Evolutionary conservation across 1,140 invertebrate genomes (phyloP).

Genomic region (Limonius californicus): DNA sequence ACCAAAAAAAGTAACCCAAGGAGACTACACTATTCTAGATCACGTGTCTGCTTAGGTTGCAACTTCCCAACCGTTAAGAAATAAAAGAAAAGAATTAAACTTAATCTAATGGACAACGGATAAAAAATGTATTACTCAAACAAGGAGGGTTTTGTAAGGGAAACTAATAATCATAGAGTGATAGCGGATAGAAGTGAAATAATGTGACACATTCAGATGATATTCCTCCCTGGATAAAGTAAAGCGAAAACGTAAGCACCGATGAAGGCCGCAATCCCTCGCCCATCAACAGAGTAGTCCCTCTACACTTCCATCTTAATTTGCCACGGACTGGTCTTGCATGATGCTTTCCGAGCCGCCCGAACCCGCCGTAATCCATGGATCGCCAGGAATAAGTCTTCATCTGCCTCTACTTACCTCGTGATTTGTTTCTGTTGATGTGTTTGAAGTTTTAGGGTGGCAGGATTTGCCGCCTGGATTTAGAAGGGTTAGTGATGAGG

Average conservation of each 20-base stretch:
- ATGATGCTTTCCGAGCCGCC: constrained; percentile 10
- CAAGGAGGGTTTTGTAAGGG: too few species aligned
- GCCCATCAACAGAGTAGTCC: constrained; percentile 4
- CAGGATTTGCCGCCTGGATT: constrained; percentile 33
- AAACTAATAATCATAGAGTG: too few species aligned
- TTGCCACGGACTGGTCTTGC: constrained; percentile 15
- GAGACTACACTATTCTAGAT: too few species aligned
- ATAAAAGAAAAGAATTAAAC: too few species aligned
- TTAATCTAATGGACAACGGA: too few species aligned
- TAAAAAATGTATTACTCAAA: too few species aligned
- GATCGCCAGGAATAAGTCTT: constrained; percentile 38
- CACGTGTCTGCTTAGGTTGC: too few species aligned
- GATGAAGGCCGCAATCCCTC: constrained; percentile 11
- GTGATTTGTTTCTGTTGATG: constrained; percentile 44
- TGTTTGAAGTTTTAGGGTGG: constrained; percentile 40
- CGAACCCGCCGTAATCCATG: constrained; percentile 28
- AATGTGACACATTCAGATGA: not conserved
- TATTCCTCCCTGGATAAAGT: constrained; percentile 8
- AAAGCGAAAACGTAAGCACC: constrained; percentile 15
- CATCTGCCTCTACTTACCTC: constrained; percentile 37
- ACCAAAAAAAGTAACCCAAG: too few species aligned
- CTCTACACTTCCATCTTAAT: constrained; percentile 17
- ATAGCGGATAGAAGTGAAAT: too few species aligned
- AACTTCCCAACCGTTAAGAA: too few species aligned
- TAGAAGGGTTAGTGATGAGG: constrained; percentile 37